Evolutionary conservation across 2,797 vertebrate genomes (phyloP).

Genomic region (Prunella strophiata): DNA sequence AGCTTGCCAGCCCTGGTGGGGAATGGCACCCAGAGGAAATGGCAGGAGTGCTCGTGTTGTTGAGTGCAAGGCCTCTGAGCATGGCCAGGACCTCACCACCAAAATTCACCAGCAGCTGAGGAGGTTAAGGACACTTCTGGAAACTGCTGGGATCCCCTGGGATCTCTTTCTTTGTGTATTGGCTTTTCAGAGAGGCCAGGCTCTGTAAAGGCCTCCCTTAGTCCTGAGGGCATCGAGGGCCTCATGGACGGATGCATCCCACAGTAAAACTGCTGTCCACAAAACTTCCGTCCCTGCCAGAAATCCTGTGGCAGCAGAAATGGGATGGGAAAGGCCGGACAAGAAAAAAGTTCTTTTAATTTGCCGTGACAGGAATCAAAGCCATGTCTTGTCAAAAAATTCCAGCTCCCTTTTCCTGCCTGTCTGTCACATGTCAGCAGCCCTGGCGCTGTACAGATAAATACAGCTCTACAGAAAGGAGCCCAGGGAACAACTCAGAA

Average conservation of each 20-base stretch:
- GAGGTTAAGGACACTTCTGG: not conserved
- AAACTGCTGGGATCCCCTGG: not conserved
- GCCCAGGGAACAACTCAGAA: not conserved
- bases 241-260: accelerated
- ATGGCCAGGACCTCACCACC: not conserved
- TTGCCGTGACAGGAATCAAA: not conserved
- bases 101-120: not conserved
- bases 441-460: not conserved
- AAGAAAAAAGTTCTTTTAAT: not conserved
- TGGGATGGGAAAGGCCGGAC: not conserved
- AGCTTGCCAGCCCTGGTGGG: not conserved
- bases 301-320: not conserved
- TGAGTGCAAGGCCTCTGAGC: not conserved
- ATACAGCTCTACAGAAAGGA: not conserved
- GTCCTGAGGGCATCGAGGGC: not conserved
- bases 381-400: not conserved
- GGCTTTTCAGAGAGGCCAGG: not conserved
- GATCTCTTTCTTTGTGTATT: not conserved
- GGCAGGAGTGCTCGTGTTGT: accelerated
- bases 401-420: not conserved
- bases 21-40: accelerated
- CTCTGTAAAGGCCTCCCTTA: not conserved
- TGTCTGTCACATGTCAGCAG: not conserved
- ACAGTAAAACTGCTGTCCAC: not conserved
- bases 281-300: not conserved